Conservation (phyloP, 1,140 invertebrate species). For the Babylonia areolata region DNA sequence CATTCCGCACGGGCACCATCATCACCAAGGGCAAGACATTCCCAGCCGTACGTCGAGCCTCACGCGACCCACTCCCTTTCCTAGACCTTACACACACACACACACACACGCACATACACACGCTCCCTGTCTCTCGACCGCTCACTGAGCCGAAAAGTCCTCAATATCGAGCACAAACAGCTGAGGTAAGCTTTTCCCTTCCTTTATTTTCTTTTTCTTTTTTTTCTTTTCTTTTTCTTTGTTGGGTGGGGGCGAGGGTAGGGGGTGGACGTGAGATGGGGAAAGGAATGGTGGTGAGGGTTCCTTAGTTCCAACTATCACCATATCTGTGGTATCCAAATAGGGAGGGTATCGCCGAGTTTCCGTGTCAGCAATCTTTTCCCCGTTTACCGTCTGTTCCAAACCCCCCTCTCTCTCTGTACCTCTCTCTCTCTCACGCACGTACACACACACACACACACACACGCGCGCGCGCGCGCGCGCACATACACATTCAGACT, state of each 20-base stretch:
- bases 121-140: not conserved
- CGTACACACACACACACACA: constrained; percentile 17
- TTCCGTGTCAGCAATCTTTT: no score
- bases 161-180: no score
- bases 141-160: no score
- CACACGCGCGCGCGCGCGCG: not conserved
- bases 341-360: no score
- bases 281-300: no score
- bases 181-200: not conserved
- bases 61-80: not conserved
- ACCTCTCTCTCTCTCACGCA: not conserved
- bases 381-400: no score
- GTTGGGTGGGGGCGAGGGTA: no score
- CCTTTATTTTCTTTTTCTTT: not conserved
- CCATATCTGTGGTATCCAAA: no score
- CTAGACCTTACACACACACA: not conserved
- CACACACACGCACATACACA: no score
- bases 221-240: not conserved
- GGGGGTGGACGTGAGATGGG: no score
- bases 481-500: not conserved
- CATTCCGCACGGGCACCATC: not conserved
- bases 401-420: not conserved
- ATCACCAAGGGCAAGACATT: not conserved
- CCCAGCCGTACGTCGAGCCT: not conserved
- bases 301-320: no score